These are phyloP conservation scores for Sarotherodon lohbergeri DNA, from an alignment of 2,113 vertebrate genomes.

Conservation along the genomic window DNA sequence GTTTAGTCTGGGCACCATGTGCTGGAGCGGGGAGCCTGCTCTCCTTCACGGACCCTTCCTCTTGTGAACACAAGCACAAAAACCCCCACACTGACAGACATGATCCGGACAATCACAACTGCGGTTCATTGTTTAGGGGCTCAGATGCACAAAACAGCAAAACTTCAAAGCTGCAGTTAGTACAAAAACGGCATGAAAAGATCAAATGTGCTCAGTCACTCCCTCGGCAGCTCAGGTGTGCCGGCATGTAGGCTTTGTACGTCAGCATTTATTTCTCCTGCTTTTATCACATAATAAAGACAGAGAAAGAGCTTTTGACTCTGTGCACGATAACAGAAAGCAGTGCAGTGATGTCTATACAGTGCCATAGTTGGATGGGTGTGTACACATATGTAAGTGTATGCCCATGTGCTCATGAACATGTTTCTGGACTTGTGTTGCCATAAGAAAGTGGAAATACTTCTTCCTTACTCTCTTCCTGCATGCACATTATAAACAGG, in stretches of 20 bases:
- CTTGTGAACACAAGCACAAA: conserved; percentile 9
- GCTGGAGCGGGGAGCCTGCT: conserved; percentile 17
- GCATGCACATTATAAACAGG: conserved; percentile 19
- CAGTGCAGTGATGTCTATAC: not conserved
- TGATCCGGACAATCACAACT: not conserved
- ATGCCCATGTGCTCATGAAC: not conserved
- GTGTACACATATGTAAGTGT: not conserved
- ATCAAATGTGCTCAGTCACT: conserved; percentile 2
- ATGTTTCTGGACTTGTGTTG: not conserved
- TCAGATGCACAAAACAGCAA: not conserved
- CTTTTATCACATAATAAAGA: conserved; percentile 16
- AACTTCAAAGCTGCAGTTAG: conserved; percentile 21
- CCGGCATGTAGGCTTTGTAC: not conserved
- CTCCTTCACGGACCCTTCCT: conserved; percentile 4
- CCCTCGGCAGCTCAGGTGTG: conserved; percentile 11
- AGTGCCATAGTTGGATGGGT: not conserved
- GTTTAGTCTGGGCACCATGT: conserved; percentile 67
- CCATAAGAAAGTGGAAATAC: not conserved
- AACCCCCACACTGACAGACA: not conserved
- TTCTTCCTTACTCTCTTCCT: conserved; percentile 16
- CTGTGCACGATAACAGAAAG: not conserved
- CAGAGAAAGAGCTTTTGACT: conserved; percentile 21
- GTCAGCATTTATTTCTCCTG: not conserved
- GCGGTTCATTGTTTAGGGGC: conserved; percentile 1
- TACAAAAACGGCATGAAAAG: not conserved